These are phyloP conservation scores for Halcyon badia DNA, from an alignment of 2,797 vertebrate genomes.

Conservation along the genomic window DNA sequence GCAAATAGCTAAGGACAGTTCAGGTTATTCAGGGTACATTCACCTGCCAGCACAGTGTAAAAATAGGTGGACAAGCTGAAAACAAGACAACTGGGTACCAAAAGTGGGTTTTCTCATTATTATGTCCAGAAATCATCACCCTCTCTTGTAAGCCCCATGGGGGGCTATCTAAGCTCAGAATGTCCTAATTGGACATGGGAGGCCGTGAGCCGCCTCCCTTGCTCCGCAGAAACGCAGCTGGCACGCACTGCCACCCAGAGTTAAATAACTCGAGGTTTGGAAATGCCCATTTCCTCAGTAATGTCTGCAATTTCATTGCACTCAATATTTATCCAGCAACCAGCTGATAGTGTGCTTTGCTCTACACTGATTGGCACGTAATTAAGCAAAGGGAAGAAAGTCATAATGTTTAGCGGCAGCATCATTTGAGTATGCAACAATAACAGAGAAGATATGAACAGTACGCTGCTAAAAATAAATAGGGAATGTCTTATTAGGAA, in stretches of 20 bases:
- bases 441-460: conserved; percentile 31
- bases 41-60: not conserved
- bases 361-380: conserved; percentile 55
- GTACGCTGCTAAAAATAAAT: conserved; percentile 52
- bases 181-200: not conserved
- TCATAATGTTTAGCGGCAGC: conserved; percentile 45
- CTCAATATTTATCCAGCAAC: conserved; percentile 49
- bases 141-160: not conserved
- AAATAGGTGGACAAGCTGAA: not conserved
- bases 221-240: not conserved
- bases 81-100: not conserved
- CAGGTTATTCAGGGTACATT: not conserved
- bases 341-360: conserved; percentile 35
- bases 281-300: not conserved
- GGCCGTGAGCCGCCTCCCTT: not conserved
- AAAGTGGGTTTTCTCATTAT: not conserved
- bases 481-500: conserved; percentile 53
- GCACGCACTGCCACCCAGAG: not conserved
- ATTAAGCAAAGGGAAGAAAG: conserved; percentile 65
- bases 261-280: not conserved
- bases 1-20: not conserved
- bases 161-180: not conserved
- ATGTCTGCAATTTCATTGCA: not conserved
- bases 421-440: conserved; percentile 50
- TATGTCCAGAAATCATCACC: not conserved